Conservation (phyloP, 2,888 invertebrate species). For the Drepanosiphum platanoidis region DNA sequence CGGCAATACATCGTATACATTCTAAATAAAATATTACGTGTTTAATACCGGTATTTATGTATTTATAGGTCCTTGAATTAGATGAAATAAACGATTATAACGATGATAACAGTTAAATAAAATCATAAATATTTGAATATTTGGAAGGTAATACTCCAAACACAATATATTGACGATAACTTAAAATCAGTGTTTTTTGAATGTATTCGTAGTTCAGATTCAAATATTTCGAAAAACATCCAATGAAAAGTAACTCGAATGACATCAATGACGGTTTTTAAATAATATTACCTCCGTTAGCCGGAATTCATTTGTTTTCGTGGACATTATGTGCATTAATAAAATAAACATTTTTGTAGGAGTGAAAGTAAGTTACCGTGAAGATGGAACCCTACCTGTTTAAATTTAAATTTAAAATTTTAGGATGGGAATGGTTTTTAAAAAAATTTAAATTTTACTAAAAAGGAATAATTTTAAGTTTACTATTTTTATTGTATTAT, state of each 20-base stretch:
- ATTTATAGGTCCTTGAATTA: neutral
- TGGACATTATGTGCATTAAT: constrained; percentile 24
- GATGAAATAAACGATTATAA: no score
- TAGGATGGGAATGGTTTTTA: neutral
- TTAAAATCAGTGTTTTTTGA: neutral
- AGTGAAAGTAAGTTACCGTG: constrained; percentile 18
- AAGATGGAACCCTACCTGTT: neutral
- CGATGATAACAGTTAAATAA: neutral
- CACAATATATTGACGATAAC: neutral
- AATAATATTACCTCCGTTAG: constrained; percentile 1
- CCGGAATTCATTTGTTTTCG: neutral
- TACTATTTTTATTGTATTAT: neutral
- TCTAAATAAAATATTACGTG: neutral
- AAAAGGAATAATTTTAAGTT: neutral
- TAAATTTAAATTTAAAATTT: constrained; percentile 4
- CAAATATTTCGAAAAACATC: neutral
- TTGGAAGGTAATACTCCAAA: neutral
- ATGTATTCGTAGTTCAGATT: neutral
- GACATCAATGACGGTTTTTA: neutral
- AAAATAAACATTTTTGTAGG: neutral
- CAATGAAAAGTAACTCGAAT: neutral
- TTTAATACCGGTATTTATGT: neutral
- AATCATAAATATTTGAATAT: neutral
- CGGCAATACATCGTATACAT: neutral
- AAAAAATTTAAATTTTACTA: neutral